phyloP scores from a whole-genome alignment of 2,888 invertebrate genomes.

The Chloromyia formosa region DNA sequence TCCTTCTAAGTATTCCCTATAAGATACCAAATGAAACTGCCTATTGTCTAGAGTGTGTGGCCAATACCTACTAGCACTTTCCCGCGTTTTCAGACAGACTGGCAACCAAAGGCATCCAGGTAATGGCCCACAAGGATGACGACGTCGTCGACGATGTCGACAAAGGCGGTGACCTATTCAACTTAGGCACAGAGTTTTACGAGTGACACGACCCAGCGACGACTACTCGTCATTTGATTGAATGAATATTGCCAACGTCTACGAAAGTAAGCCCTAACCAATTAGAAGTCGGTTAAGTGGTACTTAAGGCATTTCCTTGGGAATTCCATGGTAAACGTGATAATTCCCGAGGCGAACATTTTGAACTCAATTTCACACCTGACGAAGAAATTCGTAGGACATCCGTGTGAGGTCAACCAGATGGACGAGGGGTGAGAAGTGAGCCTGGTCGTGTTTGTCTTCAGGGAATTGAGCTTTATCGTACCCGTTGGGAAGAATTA shows the following conservation, averaged over 20 bases:
- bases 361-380: constrained; percentile 28
- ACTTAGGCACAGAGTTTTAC: not conserved
- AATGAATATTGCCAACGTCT: not conserved
- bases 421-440: not conserved
- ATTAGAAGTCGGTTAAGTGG: constrained; percentile 17
- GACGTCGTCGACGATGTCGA: no score
- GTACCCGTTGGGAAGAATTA: no score
- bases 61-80: no score
- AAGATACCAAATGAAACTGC: not conserved
- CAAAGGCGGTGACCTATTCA: not conserved
- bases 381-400: constrained; percentile 20
- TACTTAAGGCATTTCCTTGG: constrained; percentile 20
- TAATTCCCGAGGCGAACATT: constrained; percentile 8
- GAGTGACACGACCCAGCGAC: not conserved
- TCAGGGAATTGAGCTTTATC: no score
- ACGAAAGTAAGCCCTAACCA: constrained; percentile 22
- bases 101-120: not conserved
- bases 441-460: not conserved
- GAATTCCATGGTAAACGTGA: constrained; percentile 15
- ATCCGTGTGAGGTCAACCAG: not conserved
- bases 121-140: not conserved
- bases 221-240: not conserved
- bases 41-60: not conserved
- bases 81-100: not conserved
- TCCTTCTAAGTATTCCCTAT: not conserved